Conservation (phyloP, 1,140 invertebrate species). For the Drosophila kurseongensis region DNA sequence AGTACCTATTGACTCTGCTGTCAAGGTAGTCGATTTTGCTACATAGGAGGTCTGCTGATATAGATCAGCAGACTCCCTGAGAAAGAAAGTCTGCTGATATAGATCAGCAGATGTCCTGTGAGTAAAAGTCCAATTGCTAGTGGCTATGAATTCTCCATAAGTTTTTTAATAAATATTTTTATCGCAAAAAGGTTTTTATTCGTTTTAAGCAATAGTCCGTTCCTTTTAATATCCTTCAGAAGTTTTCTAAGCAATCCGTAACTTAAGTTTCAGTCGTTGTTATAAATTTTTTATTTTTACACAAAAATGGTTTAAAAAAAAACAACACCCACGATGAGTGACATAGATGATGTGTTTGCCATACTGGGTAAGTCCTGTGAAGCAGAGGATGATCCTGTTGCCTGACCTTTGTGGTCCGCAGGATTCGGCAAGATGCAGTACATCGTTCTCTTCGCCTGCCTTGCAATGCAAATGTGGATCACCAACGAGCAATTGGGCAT, state of each 20-base stretch:
- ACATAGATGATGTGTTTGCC: conserved; percentile 33
- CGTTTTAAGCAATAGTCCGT: no score
- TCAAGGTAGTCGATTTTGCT: no score
- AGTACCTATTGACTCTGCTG: no score
- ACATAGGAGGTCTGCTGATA: no score
- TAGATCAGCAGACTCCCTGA: no score
- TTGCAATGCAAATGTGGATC: conserved; percentile 6
- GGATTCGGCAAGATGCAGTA: conserved; percentile 56
- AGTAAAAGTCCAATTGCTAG: no score
- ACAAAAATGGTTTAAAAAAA: neutral
- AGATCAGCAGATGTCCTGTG: no score
- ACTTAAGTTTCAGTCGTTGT: neutral
- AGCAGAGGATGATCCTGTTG: no score
- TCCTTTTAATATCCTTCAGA: no score
- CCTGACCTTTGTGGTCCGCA: neutral
- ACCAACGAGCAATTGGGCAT: conserved; percentile 53
- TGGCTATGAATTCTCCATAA: no score
- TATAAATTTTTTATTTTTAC: neutral
- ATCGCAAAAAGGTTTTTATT: no score
- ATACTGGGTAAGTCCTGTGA: conserved; percentile 20
- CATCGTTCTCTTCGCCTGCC: conserved; percentile 6
- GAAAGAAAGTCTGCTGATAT: no score
- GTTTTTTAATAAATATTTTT: neutral
- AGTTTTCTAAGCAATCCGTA: neutral
- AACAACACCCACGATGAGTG: conserved; percentile 1